A percentile compares a stretch with the other conserved stretches of the same genome.
Conservation (phyloP, 2,888 invertebrate species). For the Eristalis intricaria region DNA sequence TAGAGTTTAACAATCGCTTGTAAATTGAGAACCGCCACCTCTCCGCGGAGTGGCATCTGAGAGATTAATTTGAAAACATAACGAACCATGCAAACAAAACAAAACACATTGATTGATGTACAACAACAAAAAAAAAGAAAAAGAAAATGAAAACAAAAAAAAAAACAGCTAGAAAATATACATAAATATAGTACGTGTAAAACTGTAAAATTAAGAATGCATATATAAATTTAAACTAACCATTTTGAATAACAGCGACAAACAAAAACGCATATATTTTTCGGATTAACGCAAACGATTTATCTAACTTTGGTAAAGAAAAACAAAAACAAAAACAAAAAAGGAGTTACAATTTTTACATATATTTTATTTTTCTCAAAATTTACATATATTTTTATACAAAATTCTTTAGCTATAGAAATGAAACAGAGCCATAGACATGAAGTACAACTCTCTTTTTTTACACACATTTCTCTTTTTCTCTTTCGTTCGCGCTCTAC, state of each 20-base stretch:
- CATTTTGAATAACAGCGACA: constrained; percentile 32
- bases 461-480: neutral
- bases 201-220: neutral
- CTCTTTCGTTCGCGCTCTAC: constrained; percentile 2
- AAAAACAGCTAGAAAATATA: constrained; percentile 15
- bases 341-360: constrained; percentile 12
- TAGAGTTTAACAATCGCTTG: constrained; percentile 64
- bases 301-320: neutral
- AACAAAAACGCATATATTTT: constrained; percentile 37
- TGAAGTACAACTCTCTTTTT: constrained; percentile 63
- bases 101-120: constrained; percentile 53
- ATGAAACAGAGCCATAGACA: constrained; percentile 70
- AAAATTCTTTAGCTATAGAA: constrained; percentile 36
- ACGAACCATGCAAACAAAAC: neutral
- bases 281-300: constrained; percentile 31
- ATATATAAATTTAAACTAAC: constrained; percentile 53
- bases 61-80: neutral
- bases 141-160: neutral
- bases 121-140: constrained; percentile 6
- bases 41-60: neutral
- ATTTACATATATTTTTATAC: constrained; percentile 20
- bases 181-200: constrained; percentile 39
- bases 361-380: constrained; percentile 21
- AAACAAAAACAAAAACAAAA: too few species aligned
- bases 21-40: constrained; percentile 57